Percentiles rank a stretch among this genome's conserved stretches.
These are phyloP conservation scores for Tragulus kanchil DNA, from an alignment of 2,113 vertebrate genomes.

Conservation along the genomic window DNA sequence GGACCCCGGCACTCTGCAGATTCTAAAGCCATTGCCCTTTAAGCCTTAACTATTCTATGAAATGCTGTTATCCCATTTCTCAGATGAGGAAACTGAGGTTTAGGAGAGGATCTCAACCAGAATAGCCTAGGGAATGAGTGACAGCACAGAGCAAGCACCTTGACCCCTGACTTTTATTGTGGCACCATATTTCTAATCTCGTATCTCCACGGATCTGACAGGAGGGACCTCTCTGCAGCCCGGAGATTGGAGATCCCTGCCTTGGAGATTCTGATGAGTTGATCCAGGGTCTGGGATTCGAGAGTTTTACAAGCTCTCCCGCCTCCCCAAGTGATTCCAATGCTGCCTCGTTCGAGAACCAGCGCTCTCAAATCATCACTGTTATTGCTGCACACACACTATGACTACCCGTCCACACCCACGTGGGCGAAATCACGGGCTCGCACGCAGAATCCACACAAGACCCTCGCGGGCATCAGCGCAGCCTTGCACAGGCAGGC, in stretches of 20 bases:
- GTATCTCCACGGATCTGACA: not conserved
- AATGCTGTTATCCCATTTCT: not conserved
- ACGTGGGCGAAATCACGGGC: accelerated
- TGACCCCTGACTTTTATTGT: not conserved
- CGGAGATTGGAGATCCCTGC: not conserved
- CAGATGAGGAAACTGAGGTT: not conserved
- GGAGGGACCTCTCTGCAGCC: not conserved
- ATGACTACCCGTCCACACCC: accelerated
- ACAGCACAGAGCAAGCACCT: not conserved
- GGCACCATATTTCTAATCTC: not conserved
- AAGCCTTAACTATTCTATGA: not conserved
- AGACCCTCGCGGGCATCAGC: accelerated
- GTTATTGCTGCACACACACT: accelerated
- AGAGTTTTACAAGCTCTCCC: not conserved
- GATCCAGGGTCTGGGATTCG: not conserved
- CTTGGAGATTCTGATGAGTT: not conserved
- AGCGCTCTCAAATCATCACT: no score
- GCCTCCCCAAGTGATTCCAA: no score
- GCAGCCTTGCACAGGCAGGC: accelerated
- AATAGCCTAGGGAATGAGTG: not conserved
- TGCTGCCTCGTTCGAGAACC: not conserved
- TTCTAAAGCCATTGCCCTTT: not conserved
- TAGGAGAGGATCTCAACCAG: not conserved
- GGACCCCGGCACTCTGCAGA: not conserved
- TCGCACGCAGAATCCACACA: not conserved